Base-by-base conservation (phyloP, 92 coral and sea anemone genomes). In the Epizoanthus illoricatus region DNA sequence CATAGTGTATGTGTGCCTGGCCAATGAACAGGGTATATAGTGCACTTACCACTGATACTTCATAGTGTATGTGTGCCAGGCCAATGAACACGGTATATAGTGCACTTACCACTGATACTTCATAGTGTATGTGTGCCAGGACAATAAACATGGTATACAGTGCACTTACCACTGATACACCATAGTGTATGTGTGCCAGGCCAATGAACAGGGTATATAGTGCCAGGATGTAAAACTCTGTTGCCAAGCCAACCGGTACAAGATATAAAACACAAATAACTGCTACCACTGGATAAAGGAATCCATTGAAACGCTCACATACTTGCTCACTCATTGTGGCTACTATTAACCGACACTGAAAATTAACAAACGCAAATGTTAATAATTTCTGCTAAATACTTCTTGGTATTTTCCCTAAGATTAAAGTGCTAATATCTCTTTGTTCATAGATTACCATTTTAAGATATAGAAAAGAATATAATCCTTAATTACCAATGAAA, bases 341-440 rank as follows among this genome's bases (percentile, higher is more conserved):
- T 17, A 96, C 97, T 61, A 96, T 96, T 63, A 96, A 88, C 5
- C 93, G 99, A 79, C 99, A 96, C 99, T 96, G 81, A 56, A 89
- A 85, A n/a, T 65, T 43, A 86, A 72, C 23, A 57, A 42, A 47
- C 17, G 21, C n/a, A 5, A 47, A 43, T 7, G 5, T 43, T 80
- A 21, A 56, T 57, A 18, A 24, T n/a, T 24, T 13, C 5, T 52
- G 52, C 8, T 8, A 9, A 47, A 74, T 3, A 74, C 2, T 4
- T 24, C 6, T n/a, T 11, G 36, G 47, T 40, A 8, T 21, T 4
- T 64, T 24, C 42, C n/a, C 8, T 5, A 45, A 45, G 5, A 45
- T 5, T 45, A 45, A 28, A 45, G 52, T 45, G 52, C 52, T 45
- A 45, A 43, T 43, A 43, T 43, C 8, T 4, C 1, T 43, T 43